Base-by-base conservation (phyloP, 2,113 vertebrate species). In the Heterotis niloticus region DNA sequence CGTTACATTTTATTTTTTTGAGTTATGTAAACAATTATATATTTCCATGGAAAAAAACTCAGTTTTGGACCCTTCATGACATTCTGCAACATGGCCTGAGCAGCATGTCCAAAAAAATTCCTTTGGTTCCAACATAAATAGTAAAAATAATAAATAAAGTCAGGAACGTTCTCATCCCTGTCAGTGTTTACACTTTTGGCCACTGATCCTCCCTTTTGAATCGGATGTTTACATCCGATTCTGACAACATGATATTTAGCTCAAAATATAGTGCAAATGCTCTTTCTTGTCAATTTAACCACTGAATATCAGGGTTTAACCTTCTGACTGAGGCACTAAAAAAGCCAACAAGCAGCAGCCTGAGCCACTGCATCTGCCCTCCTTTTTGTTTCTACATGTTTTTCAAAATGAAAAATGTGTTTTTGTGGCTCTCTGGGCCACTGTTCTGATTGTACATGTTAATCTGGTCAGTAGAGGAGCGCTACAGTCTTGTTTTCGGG, bases 1-100 rank as follows among this genome's bases (percentile, higher is more conserved):
- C 84, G 90, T 90, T 83, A 64, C 72, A 3, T 71, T 79, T 81
- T 90, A 88, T 86, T 90, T 88, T 17, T 76, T 13, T 3, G 7
- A 44, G 34, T 44, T 0, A 4, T 87, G 86, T 88, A 90, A 90
- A 90, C 85, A 85, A 85, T 44, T 59, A 14, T 78, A 78, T 81
- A 81, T 82, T 71, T 14, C 56, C 74, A 80, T 70, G 52, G 34
- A 64, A 23, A 34, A 52, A 9, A 0, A 70, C 51, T 69, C 57
- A 20, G 4, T 34, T 5, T 70, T 56, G 16, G 75, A 71, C 66
- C 62, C n/a, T 68, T 57, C 17, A 72, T 74, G 44, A 80, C 67
- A 69, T 60, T 70, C 76, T 65, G 76, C 82, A 71, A 75, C 78
- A 78, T 74, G 67, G 1, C 69, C 34, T 72, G 24, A 44, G 56